Percentiles rank a stretch among this genome's conserved stretches.
Conservation (phyloP, 1,140 invertebrate genomes). For the Zaprionus kolodkinae region DNA sequence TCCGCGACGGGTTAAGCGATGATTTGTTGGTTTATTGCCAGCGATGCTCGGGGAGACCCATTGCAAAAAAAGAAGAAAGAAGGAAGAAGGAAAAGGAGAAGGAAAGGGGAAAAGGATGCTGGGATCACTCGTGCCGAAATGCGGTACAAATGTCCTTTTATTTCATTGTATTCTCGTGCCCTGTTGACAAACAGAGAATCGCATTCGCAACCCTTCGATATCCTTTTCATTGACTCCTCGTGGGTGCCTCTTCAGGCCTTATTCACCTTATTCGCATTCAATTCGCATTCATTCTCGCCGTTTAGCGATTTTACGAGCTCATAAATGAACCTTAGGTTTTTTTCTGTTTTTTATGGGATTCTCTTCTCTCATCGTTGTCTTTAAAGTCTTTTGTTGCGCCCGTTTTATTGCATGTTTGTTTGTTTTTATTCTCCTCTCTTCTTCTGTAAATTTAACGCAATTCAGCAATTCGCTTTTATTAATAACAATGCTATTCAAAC, state of each 20-base stretch:
- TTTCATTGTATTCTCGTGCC: constrained; percentile 38
- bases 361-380: constrained; percentile 31
- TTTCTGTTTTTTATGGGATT: background rate
- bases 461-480: constrained; percentile 67
- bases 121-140: constrained; percentile 64
- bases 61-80: constrained; percentile 19
- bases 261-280: constrained; percentile 19
- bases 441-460: constrained; percentile 57
- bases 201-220: constrained; percentile 30
- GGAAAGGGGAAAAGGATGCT: constrained; percentile 23
- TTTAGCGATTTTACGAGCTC: constrained; percentile 49
- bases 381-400: constrained; percentile 49
- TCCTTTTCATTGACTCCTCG: constrained; percentile 59
- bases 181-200: constrained; percentile 59
- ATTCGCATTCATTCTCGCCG: constrained; percentile 34
- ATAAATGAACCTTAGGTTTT: constrained; percentile 37
- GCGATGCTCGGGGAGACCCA: constrained; percentile 40
- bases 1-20: constrained; percentile 57
- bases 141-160: constrained; percentile 57
- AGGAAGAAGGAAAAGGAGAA: background rate
- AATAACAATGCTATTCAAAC: constrained; percentile 68
- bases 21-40: constrained; percentile 79
- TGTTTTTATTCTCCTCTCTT: constrained; percentile 10
- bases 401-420: constrained; percentile 47
- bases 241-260: constrained; percentile 49